Evolutionary conservation across 2,888 invertebrate genomes (phyloP), one percentile per base, ranked within the genome.

Genomic region (Melieria omissa): DNA sequence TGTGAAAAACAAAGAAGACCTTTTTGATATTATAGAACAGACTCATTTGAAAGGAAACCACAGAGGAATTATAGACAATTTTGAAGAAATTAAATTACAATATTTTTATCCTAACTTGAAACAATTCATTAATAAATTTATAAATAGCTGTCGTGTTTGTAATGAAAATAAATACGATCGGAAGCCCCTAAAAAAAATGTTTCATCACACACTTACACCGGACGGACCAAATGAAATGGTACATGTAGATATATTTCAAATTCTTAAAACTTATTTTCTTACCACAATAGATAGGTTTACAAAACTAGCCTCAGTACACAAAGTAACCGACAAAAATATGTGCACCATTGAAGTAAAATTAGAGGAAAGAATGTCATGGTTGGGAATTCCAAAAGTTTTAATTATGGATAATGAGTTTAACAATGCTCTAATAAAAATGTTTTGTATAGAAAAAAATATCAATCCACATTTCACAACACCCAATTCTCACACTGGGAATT

Each of bases 211-310:
- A 5, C 12, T 44, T 49, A 65, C 70, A n/a, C 65, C 70, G 5
- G 7, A 14, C 9, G 61, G 46, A 10, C 71, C 60, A 5, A 65
- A 58, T 55, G 54, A 70, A 42, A 70, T 47, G 10, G 62, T 70
- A 7, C 60, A 70, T 49, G 9, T 65, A 2, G 70, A 65, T 16
- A 52, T 71, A 44, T 71, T 65, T 61, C 55, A 62, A 5, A 44
- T 45, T 42, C 4, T 29, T 5, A 57, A 67, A 29, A n/a, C 16
- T 44, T 52, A 52, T 4, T 74, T 73, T 47, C 64, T 73, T 9
- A 74, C 73, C 3, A 65, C 57, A 16, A 73, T 75, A 6, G 71
- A 74, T 58, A 74, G 61, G 66, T 71, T 72, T 54, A 74, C 74
- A 9, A 74, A 75, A 70, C 63, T 71, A 12, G 61, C 71, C 42